A percentile compares a stretch with the other conserved stretches of the same genome.
phyloP scores from a whole-genome alignment of 2,113 vertebrate genomes.

The Tupaia tana region DNA sequence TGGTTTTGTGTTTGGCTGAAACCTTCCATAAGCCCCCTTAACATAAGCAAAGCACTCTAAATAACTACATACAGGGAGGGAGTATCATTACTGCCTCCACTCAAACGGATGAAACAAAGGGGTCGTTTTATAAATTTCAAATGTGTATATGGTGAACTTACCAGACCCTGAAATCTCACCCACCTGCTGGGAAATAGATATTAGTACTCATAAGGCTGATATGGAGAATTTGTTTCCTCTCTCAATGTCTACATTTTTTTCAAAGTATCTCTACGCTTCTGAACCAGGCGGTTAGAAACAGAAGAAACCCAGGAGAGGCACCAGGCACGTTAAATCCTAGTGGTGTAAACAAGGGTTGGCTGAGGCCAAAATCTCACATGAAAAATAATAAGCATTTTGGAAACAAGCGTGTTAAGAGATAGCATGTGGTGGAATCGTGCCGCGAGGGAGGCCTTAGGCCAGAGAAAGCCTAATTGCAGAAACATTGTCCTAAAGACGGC shows the following conservation, averaged over 20 bases:
- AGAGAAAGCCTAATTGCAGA: background rate
- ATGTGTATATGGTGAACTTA: slow-evolving; percentile 57
- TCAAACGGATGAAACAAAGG: slow-evolving; percentile 84
- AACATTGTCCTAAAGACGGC: background rate
- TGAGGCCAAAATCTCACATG: slow-evolving; percentile 46
- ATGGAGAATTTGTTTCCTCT: slow-evolving; percentile 54
- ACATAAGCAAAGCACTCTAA: slow-evolving; percentile 87
- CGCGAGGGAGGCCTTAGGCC: background rate
- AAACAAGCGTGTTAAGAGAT: slow-evolving; percentile 58
- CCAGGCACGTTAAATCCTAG: slow-evolving; percentile 37
- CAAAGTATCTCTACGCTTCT: slow-evolving; percentile 37
- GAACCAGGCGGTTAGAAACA: slow-evolving; percentile 48
- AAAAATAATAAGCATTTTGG: slow-evolving; percentile 65
- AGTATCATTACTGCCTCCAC: slow-evolving; percentile 82
- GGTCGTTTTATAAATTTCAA: slow-evolving; percentile 64
- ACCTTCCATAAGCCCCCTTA: slow-evolving; percentile 83
- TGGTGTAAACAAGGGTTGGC: slow-evolving; percentile 65
- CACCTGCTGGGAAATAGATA: slow-evolving; percentile 64
- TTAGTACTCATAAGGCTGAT: slow-evolving; percentile 48
- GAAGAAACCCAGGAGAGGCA: slow-evolving; percentile 57
- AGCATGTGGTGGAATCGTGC: background rate
- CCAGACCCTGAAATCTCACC: slow-evolving; percentile 68
- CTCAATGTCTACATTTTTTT: background rate
- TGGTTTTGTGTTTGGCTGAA: slow-evolving; percentile 87
- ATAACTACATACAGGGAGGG: slow-evolving; percentile 83